A percentile compares a stretch with the other conserved stretches of the same genome.
These are phyloP conservation scores for Criorhina ranunculi DNA, from an alignment of 2,888 invertebrate species.

Conservation along the genomic window DNA sequence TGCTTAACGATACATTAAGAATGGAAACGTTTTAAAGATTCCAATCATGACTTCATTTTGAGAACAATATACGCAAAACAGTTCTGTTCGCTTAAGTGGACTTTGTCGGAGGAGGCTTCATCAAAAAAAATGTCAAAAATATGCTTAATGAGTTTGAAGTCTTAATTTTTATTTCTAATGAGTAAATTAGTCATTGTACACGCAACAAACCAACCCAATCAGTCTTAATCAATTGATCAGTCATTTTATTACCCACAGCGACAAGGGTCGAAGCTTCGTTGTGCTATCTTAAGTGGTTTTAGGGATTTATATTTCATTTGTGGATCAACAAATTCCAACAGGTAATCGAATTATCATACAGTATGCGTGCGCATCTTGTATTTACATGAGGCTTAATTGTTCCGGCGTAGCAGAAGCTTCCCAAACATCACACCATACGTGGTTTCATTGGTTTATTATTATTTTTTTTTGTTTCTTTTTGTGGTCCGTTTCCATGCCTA, in stretches of 20 bases:
- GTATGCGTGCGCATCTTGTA: background rate
- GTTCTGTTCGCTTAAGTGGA: background rate
- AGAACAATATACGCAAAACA: constrained; percentile 2
- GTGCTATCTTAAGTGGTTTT: background rate
- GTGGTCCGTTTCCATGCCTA: constrained; percentile 58
- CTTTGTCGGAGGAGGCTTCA: constrained; percentile 1
- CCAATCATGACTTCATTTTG: background rate
- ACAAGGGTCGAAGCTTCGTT: constrained; percentile 21
- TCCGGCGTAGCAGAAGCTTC: constrained; percentile 5
- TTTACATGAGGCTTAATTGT: constrained; percentile 1
- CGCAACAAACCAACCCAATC: constrained; percentile 8
- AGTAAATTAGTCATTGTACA: constrained; percentile 18
- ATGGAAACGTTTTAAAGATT: background rate
- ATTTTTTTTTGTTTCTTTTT: constrained; percentile 3
- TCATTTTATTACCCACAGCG: constrained; percentile 3
- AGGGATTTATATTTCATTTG: background rate
- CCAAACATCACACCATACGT: background rate
- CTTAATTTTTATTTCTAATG: constrained; percentile 2
- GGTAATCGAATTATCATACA: background rate
- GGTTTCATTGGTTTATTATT: background rate
- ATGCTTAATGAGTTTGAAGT: constrained; percentile 2
- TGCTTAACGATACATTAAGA: background rate
- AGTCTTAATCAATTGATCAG: constrained; percentile 12
- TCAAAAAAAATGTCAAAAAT: background rate
- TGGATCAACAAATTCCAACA: constrained; percentile 28